Conservation (phyloP, 37 sponge, comb jelly and placozoan genomes). For the Cliona cf. orientalis region DNA sequence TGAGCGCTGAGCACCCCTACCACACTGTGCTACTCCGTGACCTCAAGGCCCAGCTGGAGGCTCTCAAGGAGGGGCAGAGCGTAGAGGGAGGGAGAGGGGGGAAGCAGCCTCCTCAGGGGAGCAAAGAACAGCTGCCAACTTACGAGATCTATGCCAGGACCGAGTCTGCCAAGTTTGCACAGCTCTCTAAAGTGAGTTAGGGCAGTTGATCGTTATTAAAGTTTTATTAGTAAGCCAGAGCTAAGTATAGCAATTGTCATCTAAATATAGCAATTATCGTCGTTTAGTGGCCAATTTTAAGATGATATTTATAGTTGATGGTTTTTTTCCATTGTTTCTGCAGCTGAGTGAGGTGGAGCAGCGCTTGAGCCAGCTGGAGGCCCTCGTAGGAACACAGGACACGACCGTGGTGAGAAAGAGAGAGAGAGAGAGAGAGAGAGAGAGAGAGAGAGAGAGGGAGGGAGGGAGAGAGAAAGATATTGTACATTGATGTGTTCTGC, state of each 20-base stretch:
- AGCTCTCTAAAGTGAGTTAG: conserved; percentile 69
- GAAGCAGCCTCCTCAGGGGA: background rate
- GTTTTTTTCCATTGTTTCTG: background rate
- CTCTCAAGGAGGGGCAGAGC: conserved; percentile 15
- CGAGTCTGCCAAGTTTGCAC: conserved; percentile 66
- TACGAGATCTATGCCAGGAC: conserved; percentile 60
- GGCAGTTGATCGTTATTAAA: too few species aligned
- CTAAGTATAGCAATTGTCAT: too few species aligned
- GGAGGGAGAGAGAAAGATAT: too few species aligned
- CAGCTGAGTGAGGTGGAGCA: conserved; percentile 71
- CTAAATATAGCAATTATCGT: too few species aligned
- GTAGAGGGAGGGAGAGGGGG: background rate
- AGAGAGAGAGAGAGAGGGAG: background rate
- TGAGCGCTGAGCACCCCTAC: conserved; percentile 21
- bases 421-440: background rate
- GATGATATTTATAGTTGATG: background rate
- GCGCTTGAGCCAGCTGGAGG: conserved; percentile 48
- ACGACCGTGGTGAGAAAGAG: conserved; percentile 30
- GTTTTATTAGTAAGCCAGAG: too few species aligned
- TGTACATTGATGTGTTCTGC: background rate
- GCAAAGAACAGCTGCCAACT: background rate
- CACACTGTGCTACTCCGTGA: conserved; percentile 56
- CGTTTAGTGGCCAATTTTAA: background rate
- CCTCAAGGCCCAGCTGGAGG: conserved; percentile 53
- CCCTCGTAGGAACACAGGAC: conserved; percentile 51